Evolutionary conservation across 2,888 invertebrate genomes (phyloP).

Genomic region (Stegana nigrithorax): DNA sequence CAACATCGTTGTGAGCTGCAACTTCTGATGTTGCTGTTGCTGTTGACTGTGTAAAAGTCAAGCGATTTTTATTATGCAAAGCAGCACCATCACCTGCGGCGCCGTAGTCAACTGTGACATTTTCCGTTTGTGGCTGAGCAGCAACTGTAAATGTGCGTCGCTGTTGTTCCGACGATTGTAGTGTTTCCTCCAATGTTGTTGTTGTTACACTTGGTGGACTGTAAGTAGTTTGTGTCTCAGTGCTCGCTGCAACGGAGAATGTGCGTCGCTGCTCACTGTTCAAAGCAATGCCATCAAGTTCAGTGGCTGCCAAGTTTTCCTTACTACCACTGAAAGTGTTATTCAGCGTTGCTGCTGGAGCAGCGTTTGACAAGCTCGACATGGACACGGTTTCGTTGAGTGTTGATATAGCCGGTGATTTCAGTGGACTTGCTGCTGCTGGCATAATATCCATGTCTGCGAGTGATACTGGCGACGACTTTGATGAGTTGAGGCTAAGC

Average conservation of each 20-base stretch:
- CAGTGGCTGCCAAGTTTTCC: background rate
- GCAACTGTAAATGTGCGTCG: constrained; percentile 21
- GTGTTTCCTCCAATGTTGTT: background rate
- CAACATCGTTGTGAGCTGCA: too few relatives aligned
- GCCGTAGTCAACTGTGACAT: background rate
- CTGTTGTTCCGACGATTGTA: background rate
- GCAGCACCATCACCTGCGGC: background rate
- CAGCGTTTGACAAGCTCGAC: background rate
- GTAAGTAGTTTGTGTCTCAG: background rate
- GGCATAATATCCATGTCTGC: too few relatives aligned
- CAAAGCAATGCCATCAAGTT: background rate
- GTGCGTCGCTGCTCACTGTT: constrained; percentile 20
- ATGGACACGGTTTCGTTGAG: constrained; percentile 28
- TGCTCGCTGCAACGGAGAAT: background rate
- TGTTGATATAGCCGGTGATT: constrained; percentile 1
- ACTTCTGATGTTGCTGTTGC: too few relatives aligned
- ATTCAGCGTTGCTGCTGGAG: constrained; percentile 26
- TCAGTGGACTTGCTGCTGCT: constrained; percentile 29
- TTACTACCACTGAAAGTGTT: constrained; percentile 29
- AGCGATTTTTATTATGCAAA: background rate
- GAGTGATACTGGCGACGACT: constrained; percentile 31
- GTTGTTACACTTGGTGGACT: background rate
- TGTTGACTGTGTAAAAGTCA: background rate
- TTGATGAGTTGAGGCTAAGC: constrained; percentile 23
- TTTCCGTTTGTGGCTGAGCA: background rate